Base-by-base conservation (phyloP, 2,888 invertebrate genomes). In the Heliconius erato region DNA sequence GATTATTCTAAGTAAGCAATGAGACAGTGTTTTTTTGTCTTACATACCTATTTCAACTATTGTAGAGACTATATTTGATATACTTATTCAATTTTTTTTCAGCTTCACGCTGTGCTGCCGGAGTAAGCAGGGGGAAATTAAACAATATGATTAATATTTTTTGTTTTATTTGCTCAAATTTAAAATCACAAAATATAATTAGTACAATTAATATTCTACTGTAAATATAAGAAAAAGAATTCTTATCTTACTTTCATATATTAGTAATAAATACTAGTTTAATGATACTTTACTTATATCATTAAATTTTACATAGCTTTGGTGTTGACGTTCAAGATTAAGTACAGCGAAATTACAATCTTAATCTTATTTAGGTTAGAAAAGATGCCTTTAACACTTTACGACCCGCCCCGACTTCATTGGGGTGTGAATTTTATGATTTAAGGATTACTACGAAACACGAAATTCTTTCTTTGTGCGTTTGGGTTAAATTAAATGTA, bases 1-100 rank as follows among this genome's bases (percentile, higher is more conserved):
- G 74, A 59, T 74, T 74, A 74, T 74, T 59, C 19, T 54, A 44
- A 69, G 54, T 74, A 74, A 74, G 74, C 28, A 23, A n/a, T 35
- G 59, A 59, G 28, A 74, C 74, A 23, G 54, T 32, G 32, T 32
- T 32, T 32, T 32, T 74, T 59, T 71, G 71, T n/a, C 12, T 19
- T 6, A 54, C 6, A 40, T 26, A 12, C 68, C 32, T 71, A 71
- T 40, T n/a, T 35, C 35, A 40, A 1, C 35, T 40, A 40, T 69
- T 40, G 40, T 40, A 69, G 3, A 40, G 49, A 54, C 23, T 23
- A 19, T 32, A 35, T 35, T 68, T 32, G 23, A n/a, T 59, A 59
- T 59, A 59, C 59, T 19, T 59, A 59, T 59, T 59, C 9, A 23
- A 23, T 49, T 16, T 49, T 44, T 49, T 16, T 49, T 49, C 16